phyloP scores from a whole-genome alignment of 1,140 invertebrate genomes.

The Magallana angulata region DNA sequence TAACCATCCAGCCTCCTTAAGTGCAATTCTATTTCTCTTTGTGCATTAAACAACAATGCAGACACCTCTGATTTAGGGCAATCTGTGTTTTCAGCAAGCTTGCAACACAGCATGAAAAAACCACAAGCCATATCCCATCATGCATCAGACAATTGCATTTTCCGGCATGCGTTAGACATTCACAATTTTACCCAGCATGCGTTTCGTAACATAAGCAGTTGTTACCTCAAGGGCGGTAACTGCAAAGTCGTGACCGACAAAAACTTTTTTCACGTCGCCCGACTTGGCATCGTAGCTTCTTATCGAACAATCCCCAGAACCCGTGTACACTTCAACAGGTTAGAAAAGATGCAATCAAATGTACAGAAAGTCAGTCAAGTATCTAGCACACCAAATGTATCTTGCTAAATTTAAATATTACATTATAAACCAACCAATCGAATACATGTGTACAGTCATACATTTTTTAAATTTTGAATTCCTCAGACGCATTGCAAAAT shows the following conservation, averaged over 20 bases:
- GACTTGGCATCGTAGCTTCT: constrained; percentile 81
- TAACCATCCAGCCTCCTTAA: background rate
- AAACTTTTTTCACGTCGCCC: constrained; percentile 76
- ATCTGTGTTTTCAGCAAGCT: background rate
- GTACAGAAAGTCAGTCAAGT: background rate
- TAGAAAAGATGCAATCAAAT: background rate
- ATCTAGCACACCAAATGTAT: background rate
- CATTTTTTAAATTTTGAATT: too few species aligned
- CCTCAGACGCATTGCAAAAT: too few species aligned
- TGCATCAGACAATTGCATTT: background rate
- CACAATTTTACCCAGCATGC: constrained; percentile 4
- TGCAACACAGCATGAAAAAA: constrained; percentile 1
- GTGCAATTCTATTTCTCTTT: background rate
- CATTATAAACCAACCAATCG: too few species aligned
- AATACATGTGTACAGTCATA: too few species aligned
- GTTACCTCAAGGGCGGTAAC: constrained; percentile 79
- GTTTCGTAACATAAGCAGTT: background rate
- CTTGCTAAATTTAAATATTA: background rate
- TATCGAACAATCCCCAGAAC: constrained; percentile 76
- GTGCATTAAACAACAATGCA: background rate
- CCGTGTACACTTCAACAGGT: constrained; percentile 79
- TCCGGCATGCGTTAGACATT: background rate
- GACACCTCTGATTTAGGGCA: background rate
- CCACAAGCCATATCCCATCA: background rate
- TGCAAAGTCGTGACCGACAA: constrained; percentile 78